These are phyloP conservation scores for Caligus rogercresseyi DNA, from an alignment of 1,140 invertebrate genomes.

Conservation along the genomic window DNA sequence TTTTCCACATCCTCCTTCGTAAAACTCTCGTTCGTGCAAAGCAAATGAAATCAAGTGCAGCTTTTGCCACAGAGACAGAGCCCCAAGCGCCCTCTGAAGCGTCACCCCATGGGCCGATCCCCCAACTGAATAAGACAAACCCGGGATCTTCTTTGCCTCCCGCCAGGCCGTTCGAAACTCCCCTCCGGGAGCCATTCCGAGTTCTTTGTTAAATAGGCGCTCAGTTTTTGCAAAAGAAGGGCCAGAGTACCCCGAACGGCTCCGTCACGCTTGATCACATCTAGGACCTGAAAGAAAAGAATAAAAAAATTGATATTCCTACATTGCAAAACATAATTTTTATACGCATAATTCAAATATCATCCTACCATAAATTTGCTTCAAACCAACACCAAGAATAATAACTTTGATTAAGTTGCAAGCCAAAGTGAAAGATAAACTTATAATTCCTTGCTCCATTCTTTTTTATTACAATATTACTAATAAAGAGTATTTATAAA, in stretches of 20 bases:
- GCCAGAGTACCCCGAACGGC: slow-evolving; percentile 74
- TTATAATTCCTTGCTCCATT: too few relatives aligned
- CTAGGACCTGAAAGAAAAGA: slow-evolving; percentile 18
- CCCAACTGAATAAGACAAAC: slow-evolving; percentile 66
- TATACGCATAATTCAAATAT: slow-evolving; percentile 4
- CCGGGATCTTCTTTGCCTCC: slow-evolving; percentile 56
- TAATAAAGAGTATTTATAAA: too few relatives aligned
- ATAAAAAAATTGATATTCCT: slow-evolving; percentile 12
- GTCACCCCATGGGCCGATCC: slow-evolving; percentile 82
- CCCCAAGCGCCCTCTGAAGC: slow-evolving; percentile 57
- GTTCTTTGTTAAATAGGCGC: slow-evolving; percentile 73
- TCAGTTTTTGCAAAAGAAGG: slow-evolving; percentile 70
- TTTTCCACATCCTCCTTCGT: slow-evolving; percentile 82
- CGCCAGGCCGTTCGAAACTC: slow-evolving; percentile 67
- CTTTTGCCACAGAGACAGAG: slow-evolving; percentile 70
- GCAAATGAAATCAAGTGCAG: slow-evolving; percentile 62
- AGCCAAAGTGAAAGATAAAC: too few relatives aligned
- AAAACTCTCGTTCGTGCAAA: slow-evolving; percentile 56
- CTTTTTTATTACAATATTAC: too few relatives aligned
- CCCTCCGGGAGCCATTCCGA: slow-evolving; percentile 93
- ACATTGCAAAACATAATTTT: slow-evolving; percentile 17
- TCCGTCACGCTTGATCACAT: slow-evolving; percentile 32
- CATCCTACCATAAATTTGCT: not conserved
- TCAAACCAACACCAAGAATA: too few relatives aligned
- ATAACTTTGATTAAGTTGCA: too few relatives aligned